These are phyloP conservation scores for Prolemur simus DNA, from an alignment of 2,113 vertebrate genomes.

Conservation along the genomic window DNA sequence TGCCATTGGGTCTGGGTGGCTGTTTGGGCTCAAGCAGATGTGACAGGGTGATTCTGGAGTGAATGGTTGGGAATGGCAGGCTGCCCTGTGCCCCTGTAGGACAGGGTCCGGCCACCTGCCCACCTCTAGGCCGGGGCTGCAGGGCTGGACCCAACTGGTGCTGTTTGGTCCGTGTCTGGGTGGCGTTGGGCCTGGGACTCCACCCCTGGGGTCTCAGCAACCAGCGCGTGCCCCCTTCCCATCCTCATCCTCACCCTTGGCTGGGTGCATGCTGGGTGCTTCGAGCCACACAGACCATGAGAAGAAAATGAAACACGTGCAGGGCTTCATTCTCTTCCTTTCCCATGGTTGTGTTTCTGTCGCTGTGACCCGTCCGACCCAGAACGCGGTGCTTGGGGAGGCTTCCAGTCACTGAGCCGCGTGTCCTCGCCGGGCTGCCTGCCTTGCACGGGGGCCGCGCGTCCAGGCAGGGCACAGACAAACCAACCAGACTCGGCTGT, in stretches of 20 bases:
- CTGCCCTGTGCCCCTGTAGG: neutral
- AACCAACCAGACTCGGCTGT: conserved; percentile 28
- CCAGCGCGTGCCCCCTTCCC: neutral
- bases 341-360: neutral
- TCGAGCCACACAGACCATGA: neutral
- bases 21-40: neutral
- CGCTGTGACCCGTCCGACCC: neutral
- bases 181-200: neutral
- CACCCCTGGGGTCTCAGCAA: neutral
- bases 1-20: neutral
- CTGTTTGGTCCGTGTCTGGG: neutral
- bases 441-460: neutral
- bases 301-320: conserved; percentile 63
- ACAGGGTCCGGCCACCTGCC: neutral
- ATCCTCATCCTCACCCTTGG: neutral
- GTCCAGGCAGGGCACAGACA: neutral
- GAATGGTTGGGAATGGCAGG: neutral
- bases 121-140: neutral
- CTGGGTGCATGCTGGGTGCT: conserved; percentile 39
- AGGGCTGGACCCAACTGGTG: neutral
- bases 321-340: neutral
- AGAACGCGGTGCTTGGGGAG: neutral
- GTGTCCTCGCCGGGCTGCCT: neutral
- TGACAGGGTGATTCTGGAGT: neutral
- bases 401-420: neutral